phyloP scores from a whole-genome alignment of 1,140 invertebrate species.

The Drosophila sturtevanti region DNA sequence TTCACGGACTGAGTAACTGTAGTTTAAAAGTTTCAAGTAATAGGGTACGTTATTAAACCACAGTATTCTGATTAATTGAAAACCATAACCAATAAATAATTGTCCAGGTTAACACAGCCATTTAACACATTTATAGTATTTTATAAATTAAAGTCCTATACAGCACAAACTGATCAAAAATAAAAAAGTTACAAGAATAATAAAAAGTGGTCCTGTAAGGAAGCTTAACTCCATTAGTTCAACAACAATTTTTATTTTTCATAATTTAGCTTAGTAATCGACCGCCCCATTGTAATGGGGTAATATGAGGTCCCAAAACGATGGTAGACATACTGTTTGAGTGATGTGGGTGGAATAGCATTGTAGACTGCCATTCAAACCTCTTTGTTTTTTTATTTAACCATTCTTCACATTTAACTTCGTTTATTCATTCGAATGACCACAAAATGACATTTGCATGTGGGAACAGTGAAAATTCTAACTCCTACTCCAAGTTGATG shows the following conservation, averaged over 20 bases:
- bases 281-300: constrained; percentile 4
- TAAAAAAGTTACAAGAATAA: no score
- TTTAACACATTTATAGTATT: no score
- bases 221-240: no score
- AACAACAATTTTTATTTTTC: background rate
- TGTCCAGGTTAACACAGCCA: no score
- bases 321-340: background rate
- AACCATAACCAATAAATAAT: no score
- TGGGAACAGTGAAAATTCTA: constrained; percentile 33
- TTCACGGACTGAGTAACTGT: background rate
- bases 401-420: constrained; percentile 76
- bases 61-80: no score
- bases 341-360: background rate
- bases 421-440: constrained; percentile 82
- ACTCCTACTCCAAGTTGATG: background rate
- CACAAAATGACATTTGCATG: constrained; percentile 82
- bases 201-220: no score
- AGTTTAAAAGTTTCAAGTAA: no score
- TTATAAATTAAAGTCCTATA: no score
- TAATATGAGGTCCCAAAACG: constrained; percentile 41
- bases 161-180: no score
- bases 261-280: background rate
- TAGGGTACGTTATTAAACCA: no score
- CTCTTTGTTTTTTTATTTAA: constrained; percentile 33
- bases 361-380: constrained; percentile 53